Percentiles rank a stretch among this genome's conserved stretches.
phyloP scores from a whole-genome alignment of 2,797 vertebrate species.

The Acanthurus lineatus region DNA sequence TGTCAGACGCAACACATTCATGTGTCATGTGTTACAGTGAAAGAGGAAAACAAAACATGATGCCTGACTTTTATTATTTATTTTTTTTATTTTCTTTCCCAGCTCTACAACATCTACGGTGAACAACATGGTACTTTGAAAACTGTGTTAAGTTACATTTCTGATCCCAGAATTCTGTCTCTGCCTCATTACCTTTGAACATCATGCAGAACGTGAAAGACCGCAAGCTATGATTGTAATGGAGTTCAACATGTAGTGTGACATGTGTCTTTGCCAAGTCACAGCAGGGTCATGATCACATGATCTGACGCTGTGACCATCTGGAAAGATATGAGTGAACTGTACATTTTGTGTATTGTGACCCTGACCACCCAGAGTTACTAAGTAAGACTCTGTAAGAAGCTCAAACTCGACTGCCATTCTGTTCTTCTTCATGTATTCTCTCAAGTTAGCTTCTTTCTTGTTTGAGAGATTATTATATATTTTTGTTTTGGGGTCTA shows the following conservation, averaged over 20 bases:
- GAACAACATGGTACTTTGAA: background rate
- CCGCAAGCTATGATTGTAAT: background rate
- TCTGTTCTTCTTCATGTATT: background rate
- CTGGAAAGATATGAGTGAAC: conserved; percentile 9
- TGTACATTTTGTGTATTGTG: background rate
- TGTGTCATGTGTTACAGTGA: background rate
- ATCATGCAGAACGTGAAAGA: background rate
- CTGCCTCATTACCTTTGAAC: conserved; percentile 4
- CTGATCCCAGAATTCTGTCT: background rate
- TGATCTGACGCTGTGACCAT: conserved; percentile 30
- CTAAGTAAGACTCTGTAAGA: too few relatives aligned
- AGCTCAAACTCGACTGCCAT: background rate
- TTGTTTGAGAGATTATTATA: background rate
- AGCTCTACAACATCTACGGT: background rate
- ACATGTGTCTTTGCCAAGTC: conserved; percentile 18
- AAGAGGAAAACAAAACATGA: background rate
- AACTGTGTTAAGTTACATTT: background rate
- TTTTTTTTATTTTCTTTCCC: background rate
- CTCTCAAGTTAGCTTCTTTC: background rate
- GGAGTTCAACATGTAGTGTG: background rate
- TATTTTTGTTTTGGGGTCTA: background rate
- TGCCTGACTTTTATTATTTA: background rate
- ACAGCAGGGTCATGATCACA: conserved; percentile 8
- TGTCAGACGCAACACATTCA: background rate
- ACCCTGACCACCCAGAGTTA: background rate